Conservation (phyloP, 1,140 invertebrate genomes). For the Halesus radiatus region DNA sequence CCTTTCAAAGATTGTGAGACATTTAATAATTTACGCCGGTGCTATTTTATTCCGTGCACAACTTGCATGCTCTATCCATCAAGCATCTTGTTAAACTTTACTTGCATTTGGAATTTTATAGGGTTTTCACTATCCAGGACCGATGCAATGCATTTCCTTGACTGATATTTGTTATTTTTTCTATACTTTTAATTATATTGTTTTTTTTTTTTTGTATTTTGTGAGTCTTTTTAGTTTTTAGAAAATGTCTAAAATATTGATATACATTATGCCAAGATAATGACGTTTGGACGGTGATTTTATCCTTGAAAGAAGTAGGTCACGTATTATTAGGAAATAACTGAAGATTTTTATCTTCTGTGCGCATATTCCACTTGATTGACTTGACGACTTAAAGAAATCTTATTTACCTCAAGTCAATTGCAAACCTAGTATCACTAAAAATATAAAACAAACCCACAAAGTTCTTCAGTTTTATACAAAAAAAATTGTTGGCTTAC, state of each 20-base stretch:
- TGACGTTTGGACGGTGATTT: neutral
- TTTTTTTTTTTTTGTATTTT: too few relatives aligned
- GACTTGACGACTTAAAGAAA: neutral
- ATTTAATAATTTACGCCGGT: neutral
- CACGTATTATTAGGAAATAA: constrained; percentile 10
- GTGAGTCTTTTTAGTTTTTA: too few relatives aligned
- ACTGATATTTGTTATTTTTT: too few relatives aligned
- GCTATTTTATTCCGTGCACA: neutral
- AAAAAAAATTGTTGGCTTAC: too few relatives aligned
- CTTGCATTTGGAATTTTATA: too few relatives aligned
- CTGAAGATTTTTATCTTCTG: neutral
- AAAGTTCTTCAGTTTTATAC: too few relatives aligned
- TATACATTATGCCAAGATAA: neutral
- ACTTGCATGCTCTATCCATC: neutral
- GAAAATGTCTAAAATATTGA: neutral
- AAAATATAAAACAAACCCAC: too few relatives aligned
- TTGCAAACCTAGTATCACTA: too few relatives aligned
- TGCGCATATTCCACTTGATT: neutral
- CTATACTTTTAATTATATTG: too few relatives aligned
- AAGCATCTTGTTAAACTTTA: neutral
- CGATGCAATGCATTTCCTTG: too few relatives aligned
- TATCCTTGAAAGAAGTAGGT: constrained; percentile 21
- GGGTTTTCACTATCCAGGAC: too few relatives aligned
- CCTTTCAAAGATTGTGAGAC: constrained; percentile 42
- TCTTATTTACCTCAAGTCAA: too few relatives aligned